phyloP scores from a whole-genome alignment of 2,888 invertebrate genomes.

The Himalopsyche anomala region DNA sequence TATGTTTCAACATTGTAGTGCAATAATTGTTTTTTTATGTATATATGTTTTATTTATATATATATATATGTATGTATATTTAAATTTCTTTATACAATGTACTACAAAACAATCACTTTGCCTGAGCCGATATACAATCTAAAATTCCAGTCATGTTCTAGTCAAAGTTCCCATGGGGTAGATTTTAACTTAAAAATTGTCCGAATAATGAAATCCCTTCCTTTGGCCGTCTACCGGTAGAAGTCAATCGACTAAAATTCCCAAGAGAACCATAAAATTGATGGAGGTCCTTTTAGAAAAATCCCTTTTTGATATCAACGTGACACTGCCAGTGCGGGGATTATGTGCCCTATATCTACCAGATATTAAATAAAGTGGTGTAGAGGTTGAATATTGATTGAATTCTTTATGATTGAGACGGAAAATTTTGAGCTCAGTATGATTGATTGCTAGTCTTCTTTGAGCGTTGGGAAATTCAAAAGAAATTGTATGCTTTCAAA shows the following conservation, averaged over 20 bases:
- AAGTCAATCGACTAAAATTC: conserved; percentile 62
- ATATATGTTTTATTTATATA: too few species aligned
- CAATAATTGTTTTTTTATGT: too few species aligned
- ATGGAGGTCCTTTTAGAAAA: conserved; percentile 64
- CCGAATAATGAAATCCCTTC: conserved; percentile 64
- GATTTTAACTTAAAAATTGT: conserved; percentile 61
- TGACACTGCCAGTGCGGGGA: conserved; percentile 49
- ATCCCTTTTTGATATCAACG: conserved; percentile 63
- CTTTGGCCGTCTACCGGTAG: conserved; percentile 43
- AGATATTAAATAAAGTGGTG: conserved; percentile 54
- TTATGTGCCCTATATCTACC: conserved; percentile 22
- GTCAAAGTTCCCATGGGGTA: neutral
- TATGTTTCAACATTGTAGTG: too few species aligned
- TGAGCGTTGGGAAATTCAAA: neutral
- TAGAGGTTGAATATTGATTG: conserved; percentile 55
- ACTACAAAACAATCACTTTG: conserved; percentile 27
- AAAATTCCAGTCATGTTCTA: conserved; percentile 28
- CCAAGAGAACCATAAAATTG: conserved; percentile 63
- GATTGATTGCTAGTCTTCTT: conserved; percentile 37
- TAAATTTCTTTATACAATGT: neutral
- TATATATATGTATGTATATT: too few species aligned
- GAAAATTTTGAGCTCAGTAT: conserved; percentile 42
- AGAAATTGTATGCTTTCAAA: conserved; percentile 3
- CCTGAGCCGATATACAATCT: neutral
- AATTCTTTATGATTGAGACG: conserved; percentile 38